Evolutionary conservation across 2,113 vertebrate species (phyloP).

Genomic region (human (Homo sapiens)): DNA sequence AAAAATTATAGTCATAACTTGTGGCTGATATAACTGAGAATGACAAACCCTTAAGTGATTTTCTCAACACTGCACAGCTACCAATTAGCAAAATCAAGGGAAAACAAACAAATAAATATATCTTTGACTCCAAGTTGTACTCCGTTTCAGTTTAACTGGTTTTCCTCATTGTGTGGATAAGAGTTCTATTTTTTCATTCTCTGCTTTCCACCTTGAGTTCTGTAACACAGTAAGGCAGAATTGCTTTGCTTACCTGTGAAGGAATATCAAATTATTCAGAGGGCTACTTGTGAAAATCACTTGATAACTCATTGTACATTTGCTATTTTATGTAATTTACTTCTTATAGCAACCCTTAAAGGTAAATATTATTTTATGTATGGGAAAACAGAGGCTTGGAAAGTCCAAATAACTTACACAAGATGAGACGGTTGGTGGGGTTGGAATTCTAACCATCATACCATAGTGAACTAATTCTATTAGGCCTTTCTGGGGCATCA

Average conservation of each 20-base stretch:
- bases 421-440: neutral
- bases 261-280: neutral
- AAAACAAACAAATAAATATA: neutral
- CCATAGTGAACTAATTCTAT: neutral
- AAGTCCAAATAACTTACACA: neutral
- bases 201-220: neutral
- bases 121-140: neutral
- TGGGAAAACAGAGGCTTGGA: neutral
- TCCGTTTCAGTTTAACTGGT: neutral
- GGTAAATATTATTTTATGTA: neutral
- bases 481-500: neutral
- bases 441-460: neutral
- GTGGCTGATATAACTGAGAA: neutral
- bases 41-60: neutral
- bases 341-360: neutral
- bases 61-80: neutral
- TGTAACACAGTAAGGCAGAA: neutral
- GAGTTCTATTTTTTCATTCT: neutral
- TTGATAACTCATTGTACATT: neutral
- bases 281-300: neutral
- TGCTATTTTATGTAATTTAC: neutral
- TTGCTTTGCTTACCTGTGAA: neutral
- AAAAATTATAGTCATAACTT: slow-evolving; percentile 3
- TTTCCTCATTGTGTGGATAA: neutral
- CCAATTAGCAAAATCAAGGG: neutral